Conservation (phyloP, 2,888 invertebrate species). For the Troglohyphantes excavatus region DNA sequence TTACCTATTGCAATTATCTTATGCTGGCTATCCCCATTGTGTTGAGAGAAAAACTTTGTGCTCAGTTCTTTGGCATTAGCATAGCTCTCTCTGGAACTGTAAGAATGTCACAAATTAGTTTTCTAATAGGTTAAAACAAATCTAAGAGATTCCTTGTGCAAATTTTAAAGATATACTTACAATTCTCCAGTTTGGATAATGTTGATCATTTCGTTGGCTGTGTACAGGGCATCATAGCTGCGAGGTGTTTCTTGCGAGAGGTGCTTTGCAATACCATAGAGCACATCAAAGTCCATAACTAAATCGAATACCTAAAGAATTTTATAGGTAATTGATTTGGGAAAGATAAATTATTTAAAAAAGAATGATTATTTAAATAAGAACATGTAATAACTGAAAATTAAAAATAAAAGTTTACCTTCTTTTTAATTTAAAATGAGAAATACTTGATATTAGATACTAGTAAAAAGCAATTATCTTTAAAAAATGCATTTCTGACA, state of each 20-base stretch:
- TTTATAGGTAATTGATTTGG: not conserved
- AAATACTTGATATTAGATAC: too few species aligned
- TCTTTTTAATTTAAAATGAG: too few species aligned
- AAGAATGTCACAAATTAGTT: not conserved
- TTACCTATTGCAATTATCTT: conserved; percentile 84
- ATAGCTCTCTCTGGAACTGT: conserved; percentile 68
- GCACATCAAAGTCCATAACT: conserved; percentile 83
- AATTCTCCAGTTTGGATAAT: conserved; percentile 81
- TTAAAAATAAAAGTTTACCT: not conserved
- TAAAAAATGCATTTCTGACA: too few species aligned
- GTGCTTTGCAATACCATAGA: conserved; percentile 83
- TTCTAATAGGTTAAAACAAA: not conserved
- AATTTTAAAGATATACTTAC: conserved; percentile 39
- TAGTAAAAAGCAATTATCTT: too few species aligned
- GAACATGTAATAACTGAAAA: not conserved
- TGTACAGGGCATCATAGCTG: conserved; percentile 84
- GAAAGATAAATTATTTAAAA: not conserved
- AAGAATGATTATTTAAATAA: not conserved
- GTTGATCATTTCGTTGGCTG: conserved; percentile 84
- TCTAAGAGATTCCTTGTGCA: not conserved
- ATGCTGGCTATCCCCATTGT: conserved; percentile 83
- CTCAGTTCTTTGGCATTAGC: conserved; percentile 82
- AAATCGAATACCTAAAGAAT: conserved; percentile 82
- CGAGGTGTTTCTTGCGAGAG: conserved; percentile 82
- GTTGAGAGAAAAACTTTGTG: conserved; percentile 82